Evolutionary conservation across 2,888 invertebrate species (phyloP), one percentile per base, ranked within the genome.

Genomic region (Pyrocoelia pectoralis): DNA sequence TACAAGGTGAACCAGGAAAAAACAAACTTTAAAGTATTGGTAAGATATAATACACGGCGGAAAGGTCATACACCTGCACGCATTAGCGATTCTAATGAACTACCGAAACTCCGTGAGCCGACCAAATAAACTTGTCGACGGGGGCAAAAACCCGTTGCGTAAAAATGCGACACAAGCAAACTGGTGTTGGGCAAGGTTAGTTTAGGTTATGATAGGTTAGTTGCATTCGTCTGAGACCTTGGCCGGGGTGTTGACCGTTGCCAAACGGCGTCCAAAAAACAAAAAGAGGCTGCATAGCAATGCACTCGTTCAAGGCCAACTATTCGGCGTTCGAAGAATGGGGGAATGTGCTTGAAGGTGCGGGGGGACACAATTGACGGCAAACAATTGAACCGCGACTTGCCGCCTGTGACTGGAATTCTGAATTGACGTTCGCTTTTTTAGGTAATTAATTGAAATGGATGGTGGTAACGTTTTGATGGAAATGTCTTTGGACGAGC

Each of bases 271-370:
- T 77, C 80, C 79, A 79, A 80, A 80, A 46, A 80, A 80, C 79
- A 81, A 80, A 81, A 81, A 81, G 79, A 80, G 75, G 71, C 76
- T 76, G 76, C 75, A 79, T 80, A 80, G 80, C 80, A 81, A 80
- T 80, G 81, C 80, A 81, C 81, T 81, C 81, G 80, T 80, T 80
- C 81, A 81, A 81, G 81, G 81, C 78, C 80, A 80, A 78, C 79
- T 79, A 79, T 80, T 80, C 76, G 80, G 80, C 78, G 79, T 75
- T 78, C 74, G n/a, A 73, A 68, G 71, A 70, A 69, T 33, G 73
- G 64, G 65, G 68, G 54, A 70, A 72, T 66, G 67, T 46, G 24
- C 24, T 24, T 6, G 24, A 48, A 55, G 48, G 10, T 52, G 51
- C 59, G 71, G 70, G 73, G 74, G 74, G 72, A 64, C 17, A 46